Evolutionary conservation across 2,797 vertebrate species (phyloP).

Genomic region (Sebastes ruberrimus): DNA sequence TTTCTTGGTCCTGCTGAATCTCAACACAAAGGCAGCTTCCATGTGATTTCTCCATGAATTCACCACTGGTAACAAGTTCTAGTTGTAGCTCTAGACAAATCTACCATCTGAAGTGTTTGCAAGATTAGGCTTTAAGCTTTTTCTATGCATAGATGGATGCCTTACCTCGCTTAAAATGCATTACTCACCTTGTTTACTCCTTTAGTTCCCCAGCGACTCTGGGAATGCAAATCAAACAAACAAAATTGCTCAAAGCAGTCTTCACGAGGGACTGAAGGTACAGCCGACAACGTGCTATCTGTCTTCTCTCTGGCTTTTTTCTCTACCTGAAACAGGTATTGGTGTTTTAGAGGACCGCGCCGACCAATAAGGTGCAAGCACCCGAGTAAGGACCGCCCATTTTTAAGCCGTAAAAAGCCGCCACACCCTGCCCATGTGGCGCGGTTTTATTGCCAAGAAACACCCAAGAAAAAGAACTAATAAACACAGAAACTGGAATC

Average conservation of each 20-base stretch:
- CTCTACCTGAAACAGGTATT: constrained; percentile 83
- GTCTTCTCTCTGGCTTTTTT: constrained; percentile 84
- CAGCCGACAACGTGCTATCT: constrained; percentile 39
- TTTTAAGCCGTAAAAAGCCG: constrained; percentile 48
- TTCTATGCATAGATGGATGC: not conserved
- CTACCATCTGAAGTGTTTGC: not conserved
- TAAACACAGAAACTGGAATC: not conserved
- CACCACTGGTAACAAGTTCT: not conserved
- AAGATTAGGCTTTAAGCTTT: not conserved
- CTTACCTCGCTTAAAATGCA: constrained; percentile 50
- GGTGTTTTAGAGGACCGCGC: constrained; percentile 78
- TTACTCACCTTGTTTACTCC: constrained; percentile 70
- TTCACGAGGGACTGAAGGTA: not conserved
- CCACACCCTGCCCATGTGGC: constrained; percentile 79
- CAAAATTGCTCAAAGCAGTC: constrained; percentile 9
- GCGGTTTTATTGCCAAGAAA: constrained; percentile 9
- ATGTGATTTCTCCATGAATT: not conserved
- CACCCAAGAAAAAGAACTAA: not conserved
- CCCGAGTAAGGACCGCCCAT: constrained; percentile 70
- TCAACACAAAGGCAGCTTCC: not conserved
- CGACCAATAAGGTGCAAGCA: constrained; percentile 81
- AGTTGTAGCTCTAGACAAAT: constrained; percentile 1
- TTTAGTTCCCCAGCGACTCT: constrained; percentile 48
- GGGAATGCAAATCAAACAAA: constrained; percentile 14
- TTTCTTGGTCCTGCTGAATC: not conserved